Conservation (phyloP, 2,113 vertebrate species). For the Eurypyga helias region DNA sequence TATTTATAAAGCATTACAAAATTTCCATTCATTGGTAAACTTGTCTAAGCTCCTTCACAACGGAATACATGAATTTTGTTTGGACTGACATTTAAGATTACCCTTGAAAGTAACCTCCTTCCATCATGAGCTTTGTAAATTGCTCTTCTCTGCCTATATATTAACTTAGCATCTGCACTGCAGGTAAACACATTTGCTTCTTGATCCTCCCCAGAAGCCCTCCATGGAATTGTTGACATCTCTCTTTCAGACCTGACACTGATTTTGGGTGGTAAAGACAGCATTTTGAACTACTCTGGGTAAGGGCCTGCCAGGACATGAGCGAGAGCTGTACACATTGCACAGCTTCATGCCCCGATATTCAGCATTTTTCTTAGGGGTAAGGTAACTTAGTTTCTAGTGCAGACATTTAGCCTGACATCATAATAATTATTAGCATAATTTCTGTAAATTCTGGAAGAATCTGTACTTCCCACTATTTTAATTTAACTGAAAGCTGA, state of each 20-base stretch:
- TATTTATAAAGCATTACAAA: slow-evolving; percentile 5
- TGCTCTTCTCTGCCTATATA: neutral
- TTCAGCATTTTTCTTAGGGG: neutral
- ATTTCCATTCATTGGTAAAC: neutral
- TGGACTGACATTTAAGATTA: neutral
- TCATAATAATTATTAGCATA: neutral
- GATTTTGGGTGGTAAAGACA: neutral
- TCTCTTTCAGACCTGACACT: neutral
- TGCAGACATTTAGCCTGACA: neutral
- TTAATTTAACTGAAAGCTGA: neutral
- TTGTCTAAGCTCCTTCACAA: neutral
- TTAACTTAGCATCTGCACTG: neutral
- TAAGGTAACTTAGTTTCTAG: neutral
- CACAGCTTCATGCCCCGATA: neutral
- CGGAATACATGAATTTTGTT: neutral
- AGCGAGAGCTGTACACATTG: neutral
- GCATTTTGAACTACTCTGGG: neutral
- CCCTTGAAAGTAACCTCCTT: slow-evolving; percentile 16
- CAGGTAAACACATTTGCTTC: neutral
- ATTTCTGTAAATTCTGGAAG: neutral
- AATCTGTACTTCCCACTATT: neutral
- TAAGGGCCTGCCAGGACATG: neutral
- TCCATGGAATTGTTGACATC: neutral
- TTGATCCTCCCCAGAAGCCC: neutral
- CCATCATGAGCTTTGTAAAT: neutral